Evolutionary conservation across 2,113 vertebrate species (phyloP), one percentile per base, ranked within the genome.

Genomic region (Urocitellus parryii): DNA sequence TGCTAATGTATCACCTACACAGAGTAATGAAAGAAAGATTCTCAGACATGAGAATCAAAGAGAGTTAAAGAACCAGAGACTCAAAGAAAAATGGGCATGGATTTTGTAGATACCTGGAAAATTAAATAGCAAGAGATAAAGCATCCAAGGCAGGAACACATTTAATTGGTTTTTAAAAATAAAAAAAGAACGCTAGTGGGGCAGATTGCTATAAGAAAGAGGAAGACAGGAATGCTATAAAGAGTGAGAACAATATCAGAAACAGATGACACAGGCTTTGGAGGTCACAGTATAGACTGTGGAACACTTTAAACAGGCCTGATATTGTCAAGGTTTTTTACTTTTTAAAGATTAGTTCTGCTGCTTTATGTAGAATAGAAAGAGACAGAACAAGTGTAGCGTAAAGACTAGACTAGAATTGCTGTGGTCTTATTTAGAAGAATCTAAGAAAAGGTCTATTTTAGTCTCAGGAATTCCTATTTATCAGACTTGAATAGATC

Each of bases 321-420:
- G 22, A n/a, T 74, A 32, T 13, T 53, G 39, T 63, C 37, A 70
- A 63, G 5, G 22, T 12, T 93, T 45, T 94, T 68, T 61, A 32
- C 79, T 85, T 90, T 42, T 18, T 86, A 96, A 45, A 4, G 2
- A 13, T 81, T 29, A 45, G 6, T 68, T 4, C 34, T 11, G 6
- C 45, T 37, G 8, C 5, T 12, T 0, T 63, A 16, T 37, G 17
- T 24, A 68, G 29, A 92, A 68, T 22, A 14, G 18, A 32, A 96
- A 20, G 10, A 58, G 5, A 32, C 18, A 18, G 8, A 20, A 3
- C 4, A 13, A 9, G 18, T 70, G 27, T 32, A 42, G 16, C 0
- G 6, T 34, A 65, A 53, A 61, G 29, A 5, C 10, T 81, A 11
- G 1, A 12, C 32, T 73, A 68, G 48, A 51, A 56, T 5, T 25